Evolutionary conservation across 2,797 vertebrate species (phyloP).

Genomic region (Megalops cyprinoides): DNA sequence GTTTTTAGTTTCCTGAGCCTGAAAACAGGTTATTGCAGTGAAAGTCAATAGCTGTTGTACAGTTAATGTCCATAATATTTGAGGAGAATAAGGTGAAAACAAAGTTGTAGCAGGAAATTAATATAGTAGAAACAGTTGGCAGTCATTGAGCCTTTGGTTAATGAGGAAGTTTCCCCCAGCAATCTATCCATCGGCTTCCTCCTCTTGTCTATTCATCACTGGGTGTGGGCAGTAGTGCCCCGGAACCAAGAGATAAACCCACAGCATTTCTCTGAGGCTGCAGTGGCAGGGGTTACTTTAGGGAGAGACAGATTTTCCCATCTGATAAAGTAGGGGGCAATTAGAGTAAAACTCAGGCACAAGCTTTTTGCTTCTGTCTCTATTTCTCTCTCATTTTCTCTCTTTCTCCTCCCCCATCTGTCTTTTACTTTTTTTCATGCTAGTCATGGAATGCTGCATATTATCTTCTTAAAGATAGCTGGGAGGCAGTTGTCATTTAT

Average conservation of each 20-base stretch:
- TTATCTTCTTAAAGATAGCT: conserved; percentile 21
- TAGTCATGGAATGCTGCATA: conserved; percentile 36
- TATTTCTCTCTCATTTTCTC: not conserved
- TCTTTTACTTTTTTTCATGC: conserved; percentile 3
- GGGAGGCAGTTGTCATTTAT: no score
- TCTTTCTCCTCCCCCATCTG: not conserved
- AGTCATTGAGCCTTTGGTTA: conserved; percentile 8
- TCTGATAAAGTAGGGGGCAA: conserved; percentile 63
- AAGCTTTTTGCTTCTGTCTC: not conserved
- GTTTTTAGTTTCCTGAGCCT: not conserved
- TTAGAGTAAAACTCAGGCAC: conserved; percentile 35
- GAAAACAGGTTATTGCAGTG: not conserved
- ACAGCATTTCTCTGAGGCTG: conserved; percentile 56
- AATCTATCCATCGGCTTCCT: conserved; percentile 42
- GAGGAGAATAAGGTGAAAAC: not conserved
- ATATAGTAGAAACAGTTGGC: conserved; percentile 1
- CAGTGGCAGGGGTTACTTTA: conserved; percentile 50
- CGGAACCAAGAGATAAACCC: conserved; percentile 56
- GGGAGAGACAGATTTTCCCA: conserved; percentile 69
- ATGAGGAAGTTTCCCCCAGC: conserved; percentile 46
- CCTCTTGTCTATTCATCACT: conserved; percentile 32
- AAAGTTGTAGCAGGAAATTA: conserved; percentile 3
- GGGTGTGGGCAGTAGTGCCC: conserved; percentile 44
- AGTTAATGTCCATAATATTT: not conserved
- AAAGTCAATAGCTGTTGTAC: not conserved